These are phyloP conservation scores for Babyrousa celebensis DNA, from an alignment of 2,797 vertebrate species.

Conservation along the genomic window DNA sequence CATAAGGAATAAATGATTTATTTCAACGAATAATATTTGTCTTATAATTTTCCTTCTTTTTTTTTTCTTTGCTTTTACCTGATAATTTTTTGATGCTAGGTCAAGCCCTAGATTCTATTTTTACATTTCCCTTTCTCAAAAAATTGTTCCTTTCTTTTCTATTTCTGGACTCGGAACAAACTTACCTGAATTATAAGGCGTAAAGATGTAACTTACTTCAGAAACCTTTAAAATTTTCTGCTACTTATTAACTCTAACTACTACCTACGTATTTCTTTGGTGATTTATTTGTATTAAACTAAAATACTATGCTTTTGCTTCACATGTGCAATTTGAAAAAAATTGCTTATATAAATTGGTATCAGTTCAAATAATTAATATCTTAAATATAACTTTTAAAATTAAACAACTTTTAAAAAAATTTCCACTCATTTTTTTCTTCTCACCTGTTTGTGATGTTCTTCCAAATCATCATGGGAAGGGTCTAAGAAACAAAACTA, in stretches of 20 bases:
- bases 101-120: background rate
- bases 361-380: background rate
- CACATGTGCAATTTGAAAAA: background rate
- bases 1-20: background rate
- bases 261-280: background rate
- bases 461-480: conserved; percentile 55
- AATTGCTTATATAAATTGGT: background rate
- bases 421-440: background rate
- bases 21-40: background rate
- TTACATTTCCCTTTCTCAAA: conserved; percentile 2
- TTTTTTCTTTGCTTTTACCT: background rate
- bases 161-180: background rate
- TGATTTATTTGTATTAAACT: conserved; percentile 19
- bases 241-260: background rate
- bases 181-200: background rate
- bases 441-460: conserved; percentile 44
- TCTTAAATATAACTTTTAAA: conserved; percentile 5
- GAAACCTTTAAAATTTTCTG: background rate
- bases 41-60: background rate
- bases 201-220: background rate
- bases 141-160: background rate
- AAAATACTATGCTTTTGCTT: background rate
- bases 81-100: background rate
- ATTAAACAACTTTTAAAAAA: background rate
- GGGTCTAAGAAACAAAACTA: conserved; percentile 68